Percentiles rank a stretch among this genome's conserved stretches.
phyloP scores from a whole-genome alignment of 1,140 invertebrate species.

The Drosophila jambulina region DNA sequence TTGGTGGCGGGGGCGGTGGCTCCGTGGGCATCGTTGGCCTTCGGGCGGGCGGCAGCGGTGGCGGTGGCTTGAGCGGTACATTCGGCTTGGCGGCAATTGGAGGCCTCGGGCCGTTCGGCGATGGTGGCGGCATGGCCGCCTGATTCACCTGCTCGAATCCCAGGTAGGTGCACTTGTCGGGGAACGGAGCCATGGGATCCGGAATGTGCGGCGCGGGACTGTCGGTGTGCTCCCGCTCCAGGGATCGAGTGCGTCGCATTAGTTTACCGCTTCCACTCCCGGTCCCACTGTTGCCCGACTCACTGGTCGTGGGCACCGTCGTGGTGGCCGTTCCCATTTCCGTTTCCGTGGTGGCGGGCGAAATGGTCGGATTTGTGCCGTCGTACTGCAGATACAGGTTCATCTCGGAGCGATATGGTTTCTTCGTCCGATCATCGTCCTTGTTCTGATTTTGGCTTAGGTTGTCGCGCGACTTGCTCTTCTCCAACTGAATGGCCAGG shows the following conservation, averaged over 20 bases:
- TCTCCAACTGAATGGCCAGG: slow-evolving; percentile 77
- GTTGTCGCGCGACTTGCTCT: slow-evolving; percentile 75
- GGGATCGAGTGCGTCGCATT: slow-evolving; percentile 57
- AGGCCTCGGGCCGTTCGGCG: slow-evolving; percentile 44
- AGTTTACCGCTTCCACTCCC: slow-evolving; percentile 48
- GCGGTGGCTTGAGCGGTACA: slow-evolving; percentile 53
- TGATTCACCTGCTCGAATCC: slow-evolving; percentile 80
- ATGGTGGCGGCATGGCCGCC: slow-evolving; percentile 32
- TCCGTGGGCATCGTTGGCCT: slow-evolving; percentile 61
- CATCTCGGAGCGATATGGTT: slow-evolving; percentile 84
- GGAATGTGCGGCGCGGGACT: slow-evolving; percentile 80
- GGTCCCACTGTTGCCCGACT: slow-evolving; percentile 34
- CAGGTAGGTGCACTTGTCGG: slow-evolving; percentile 76
- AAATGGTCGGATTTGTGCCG: slow-evolving; percentile 61
- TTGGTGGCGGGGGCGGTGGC: slow-evolving; percentile 49
- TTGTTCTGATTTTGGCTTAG: slow-evolving; percentile 40
- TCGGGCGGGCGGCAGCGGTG: slow-evolving; percentile 73
- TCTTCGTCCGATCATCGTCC: slow-evolving; percentile 59
- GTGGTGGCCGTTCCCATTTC: slow-evolving; percentile 16
- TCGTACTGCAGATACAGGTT: slow-evolving; percentile 79
- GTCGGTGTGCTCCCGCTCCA: slow-evolving; percentile 75
- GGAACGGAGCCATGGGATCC: slow-evolving; percentile 81
- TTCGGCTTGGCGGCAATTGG: slow-evolving; percentile 58
- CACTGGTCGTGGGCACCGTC: slow-evolving; percentile 29
- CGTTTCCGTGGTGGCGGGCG: slow-evolving; percentile 43